Conservation (phyloP, 2,888 invertebrate genomes). For the Pachydiplax longipennis region DNA sequence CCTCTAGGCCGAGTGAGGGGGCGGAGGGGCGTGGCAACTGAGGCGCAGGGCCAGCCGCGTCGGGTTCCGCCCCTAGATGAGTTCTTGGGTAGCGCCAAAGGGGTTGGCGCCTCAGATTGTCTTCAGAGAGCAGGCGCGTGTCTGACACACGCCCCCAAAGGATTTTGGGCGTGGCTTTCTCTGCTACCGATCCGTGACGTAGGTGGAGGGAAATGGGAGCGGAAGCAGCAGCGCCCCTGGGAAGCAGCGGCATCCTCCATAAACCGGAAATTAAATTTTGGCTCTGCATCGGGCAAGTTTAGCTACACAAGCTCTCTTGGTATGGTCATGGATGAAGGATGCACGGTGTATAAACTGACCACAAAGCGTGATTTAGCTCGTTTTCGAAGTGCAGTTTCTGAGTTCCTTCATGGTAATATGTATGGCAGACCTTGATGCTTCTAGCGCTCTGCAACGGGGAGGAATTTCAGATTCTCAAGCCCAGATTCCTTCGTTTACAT, state of each 20-base stretch:
- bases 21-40: conserved; percentile 15
- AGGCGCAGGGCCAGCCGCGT: conserved; percentile 14
- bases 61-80: background rate
- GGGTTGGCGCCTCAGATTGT: background rate
- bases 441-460: too few species aligned
- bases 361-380: background rate
- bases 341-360: background rate
- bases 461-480: too few species aligned
- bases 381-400: background rate
- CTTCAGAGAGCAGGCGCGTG: background rate
- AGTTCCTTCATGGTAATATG: background rate
- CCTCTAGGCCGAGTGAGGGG: conserved; percentile 7
- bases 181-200: background rate
- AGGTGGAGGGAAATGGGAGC: background rate
- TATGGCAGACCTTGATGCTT: background rate
- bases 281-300: background rate
- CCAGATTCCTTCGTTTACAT: too few species aligned
- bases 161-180: background rate
- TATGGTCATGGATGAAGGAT: background rate
- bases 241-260: background rate
- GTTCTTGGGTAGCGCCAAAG: background rate
- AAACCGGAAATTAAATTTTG: background rate
- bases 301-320: background rate
- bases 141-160: background rate
- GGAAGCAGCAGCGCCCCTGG: conserved; percentile 13